Conservation (phyloP, 2,797 vertebrate species). For the Rhincodon typus region DNA sequence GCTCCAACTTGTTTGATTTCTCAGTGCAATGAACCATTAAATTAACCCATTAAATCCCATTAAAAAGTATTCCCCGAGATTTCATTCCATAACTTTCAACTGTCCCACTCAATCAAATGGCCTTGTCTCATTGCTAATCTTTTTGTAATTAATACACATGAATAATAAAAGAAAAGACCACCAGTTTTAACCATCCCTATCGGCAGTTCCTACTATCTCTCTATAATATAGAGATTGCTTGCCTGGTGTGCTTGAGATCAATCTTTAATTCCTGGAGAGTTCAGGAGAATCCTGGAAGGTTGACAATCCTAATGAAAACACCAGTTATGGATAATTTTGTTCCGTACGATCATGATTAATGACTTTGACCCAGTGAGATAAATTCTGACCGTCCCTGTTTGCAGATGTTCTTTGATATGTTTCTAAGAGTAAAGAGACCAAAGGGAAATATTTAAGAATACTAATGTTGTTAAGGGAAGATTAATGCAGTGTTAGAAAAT, state of each 20-base stretch:
- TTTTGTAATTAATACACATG: neutral
- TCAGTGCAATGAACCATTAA: neutral
- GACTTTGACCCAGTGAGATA: neutral
- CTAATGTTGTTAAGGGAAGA: constrained; percentile 21
- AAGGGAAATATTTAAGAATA: constrained; percentile 23
- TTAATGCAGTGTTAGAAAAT: neutral
- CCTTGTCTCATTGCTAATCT: neutral
- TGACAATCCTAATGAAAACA: neutral
- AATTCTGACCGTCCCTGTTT: neutral
- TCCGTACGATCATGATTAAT: neutral
- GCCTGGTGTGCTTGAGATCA: too few species aligned
- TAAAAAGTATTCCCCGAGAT: neutral
- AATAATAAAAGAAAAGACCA: neutral
- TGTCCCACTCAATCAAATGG: neutral
- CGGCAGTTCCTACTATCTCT: too few species aligned
- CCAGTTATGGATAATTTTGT: neutral
- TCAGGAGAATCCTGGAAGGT: neutral
- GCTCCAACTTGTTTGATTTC: neutral
- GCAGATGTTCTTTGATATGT: neutral
- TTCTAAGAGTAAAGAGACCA: neutral
- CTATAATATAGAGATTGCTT: too few species aligned
- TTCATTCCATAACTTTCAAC: neutral
- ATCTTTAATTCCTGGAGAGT: neutral
- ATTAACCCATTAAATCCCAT: neutral
- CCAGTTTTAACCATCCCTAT: neutral